Evolutionary conservation across 2,797 vertebrate genomes (phyloP).

Genomic region (Syngnathus acus): DNA sequence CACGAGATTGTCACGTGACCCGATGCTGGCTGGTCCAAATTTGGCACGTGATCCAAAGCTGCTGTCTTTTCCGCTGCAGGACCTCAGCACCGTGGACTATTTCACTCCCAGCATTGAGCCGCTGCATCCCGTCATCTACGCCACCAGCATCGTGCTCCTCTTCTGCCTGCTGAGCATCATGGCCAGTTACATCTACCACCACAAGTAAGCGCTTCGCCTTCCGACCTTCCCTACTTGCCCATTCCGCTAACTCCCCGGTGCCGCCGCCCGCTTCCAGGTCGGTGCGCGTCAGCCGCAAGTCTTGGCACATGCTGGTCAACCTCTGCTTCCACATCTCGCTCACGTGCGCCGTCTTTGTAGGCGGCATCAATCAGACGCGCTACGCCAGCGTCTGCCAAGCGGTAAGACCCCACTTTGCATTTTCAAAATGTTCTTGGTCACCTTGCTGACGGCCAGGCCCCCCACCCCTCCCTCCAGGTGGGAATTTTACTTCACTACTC

Average conservation of each 20-base stretch:
- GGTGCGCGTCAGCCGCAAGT: conserved; percentile 89
- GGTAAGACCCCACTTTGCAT: conserved; percentile 58
- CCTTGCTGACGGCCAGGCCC: neutral
- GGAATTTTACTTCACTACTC: conserved; percentile 96
- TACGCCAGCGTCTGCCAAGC: conserved; percentile 88
- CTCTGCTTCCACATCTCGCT: conserved; percentile 89
- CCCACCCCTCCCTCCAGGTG: conserved; percentile 66
- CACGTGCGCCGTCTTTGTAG: conserved; percentile 84
- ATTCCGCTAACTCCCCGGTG: neutral
- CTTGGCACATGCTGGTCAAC: conserved; percentile 98
- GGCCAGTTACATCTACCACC: conserved; percentile 86
- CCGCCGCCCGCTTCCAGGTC: conserved; percentile 61
- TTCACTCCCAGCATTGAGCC: conserved; percentile 71
- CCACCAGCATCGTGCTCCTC: conserved; percentile 77
- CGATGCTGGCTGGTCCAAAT: neutral
- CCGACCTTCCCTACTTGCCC: too few relatives aligned
- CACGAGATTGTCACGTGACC: neutral
- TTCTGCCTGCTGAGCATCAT: conserved; percentile 80
- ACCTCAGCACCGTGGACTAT: conserved; percentile 82
- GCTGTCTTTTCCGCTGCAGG: conserved; percentile 60
- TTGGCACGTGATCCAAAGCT: too few relatives aligned
- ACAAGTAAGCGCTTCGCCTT: conserved; percentile 72
- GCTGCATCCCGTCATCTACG: conserved; percentile 90
- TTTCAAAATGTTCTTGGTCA: neutral
- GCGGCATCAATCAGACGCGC: conserved; percentile 87